These are phyloP conservation scores for Nematostella vectensis DNA, from an alignment of 92 coral and sea anemone genomes.

Conservation along the genomic window DNA sequence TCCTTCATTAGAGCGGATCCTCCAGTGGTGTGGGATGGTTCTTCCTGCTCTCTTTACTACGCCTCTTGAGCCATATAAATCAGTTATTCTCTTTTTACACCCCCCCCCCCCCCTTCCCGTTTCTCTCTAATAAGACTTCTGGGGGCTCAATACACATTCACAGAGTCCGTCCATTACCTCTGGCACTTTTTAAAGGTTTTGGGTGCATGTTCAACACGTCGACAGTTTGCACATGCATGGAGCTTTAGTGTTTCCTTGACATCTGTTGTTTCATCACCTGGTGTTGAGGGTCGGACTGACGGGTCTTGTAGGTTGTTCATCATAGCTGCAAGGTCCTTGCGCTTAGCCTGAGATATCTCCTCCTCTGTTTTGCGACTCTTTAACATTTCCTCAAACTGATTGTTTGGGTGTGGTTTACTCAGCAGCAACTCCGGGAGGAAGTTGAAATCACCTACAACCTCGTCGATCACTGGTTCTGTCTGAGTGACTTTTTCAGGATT, in stretches of 20 bases:
- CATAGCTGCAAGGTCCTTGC: background rate
- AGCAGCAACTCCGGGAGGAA: constrained; percentile 47
- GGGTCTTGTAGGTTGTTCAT: background rate
- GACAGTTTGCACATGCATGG: constrained; percentile 81
- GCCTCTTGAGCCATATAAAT: no score
- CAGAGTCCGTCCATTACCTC: constrained; percentile 33
- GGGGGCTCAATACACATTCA: background rate
- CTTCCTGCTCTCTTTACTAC: no score
- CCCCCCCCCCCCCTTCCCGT: no score
- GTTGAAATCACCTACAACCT: constrained; percentile 23
- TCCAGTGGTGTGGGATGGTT: no score
- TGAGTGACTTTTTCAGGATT: no score
- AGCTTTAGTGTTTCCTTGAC: constrained; percentile 12
- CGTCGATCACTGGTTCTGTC: background rate
- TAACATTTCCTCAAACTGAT: constrained; percentile 46
- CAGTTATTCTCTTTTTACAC: no score
- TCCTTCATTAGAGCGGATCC: no score
- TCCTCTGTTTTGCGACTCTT: background rate
- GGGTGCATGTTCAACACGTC: constrained; percentile 50
- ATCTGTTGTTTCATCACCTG: background rate
- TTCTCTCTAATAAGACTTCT: background rate
- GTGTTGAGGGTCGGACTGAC: background rate
- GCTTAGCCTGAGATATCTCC: background rate
- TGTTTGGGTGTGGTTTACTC: constrained; percentile 78
- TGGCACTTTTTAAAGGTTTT: constrained; percentile 78